Base-by-base conservation (phyloP, 2,888 invertebrate genomes). In the Osedax fenrisi region DNA sequence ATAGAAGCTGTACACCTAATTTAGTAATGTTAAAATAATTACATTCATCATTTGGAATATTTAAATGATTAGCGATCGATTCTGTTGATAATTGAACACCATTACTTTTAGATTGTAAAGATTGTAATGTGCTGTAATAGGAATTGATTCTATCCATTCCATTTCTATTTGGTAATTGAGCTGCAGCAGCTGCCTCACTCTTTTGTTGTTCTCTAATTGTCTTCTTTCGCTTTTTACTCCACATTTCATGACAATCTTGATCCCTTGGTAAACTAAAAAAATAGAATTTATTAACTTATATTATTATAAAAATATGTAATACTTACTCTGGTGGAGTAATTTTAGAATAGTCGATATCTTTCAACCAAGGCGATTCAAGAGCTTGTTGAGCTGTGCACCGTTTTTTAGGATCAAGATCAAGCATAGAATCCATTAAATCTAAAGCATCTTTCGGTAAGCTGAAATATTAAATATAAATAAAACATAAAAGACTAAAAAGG, bases 211-310 rank as follows among this genome's bases (percentile, higher is more conserved):
- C 76, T 17, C 77, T 61, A 64, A 78, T 23, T 41, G 74, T 75
- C 77, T 82, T 84, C 80, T 93, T 89, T n/a, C 94, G 89, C 84
- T 92, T 92, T 86, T 98, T 98, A 81, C 94, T 93, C 96, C 97
- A 98, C 82, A 98, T 88, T 86, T 98, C 98, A 86, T 98, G 97
- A 84, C 98, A 98, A 86, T 98, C 97, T 86, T 98, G 96, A 90
- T 92, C 92, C 27, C 90, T 92, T 0, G 96, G 96, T 78, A 97
- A 86, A 84, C 86, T 86, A 77, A 59, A 69, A 10, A 72, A 72
- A 75, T 25, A 76, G 17, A 66, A 71, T 27, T 66, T 75, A 76
- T 10, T 75, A 27, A 27, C 59, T 24, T 24, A 10, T 10, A 59
- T 2, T n/a, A n/a, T 10, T 17, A 10, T 56, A 56, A 13, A 75